Percentiles rank a stretch among this genome's conserved stretches.
Conservation (phyloP, 2,888 invertebrate species). For the Megastigmus dorsalis region DNA sequence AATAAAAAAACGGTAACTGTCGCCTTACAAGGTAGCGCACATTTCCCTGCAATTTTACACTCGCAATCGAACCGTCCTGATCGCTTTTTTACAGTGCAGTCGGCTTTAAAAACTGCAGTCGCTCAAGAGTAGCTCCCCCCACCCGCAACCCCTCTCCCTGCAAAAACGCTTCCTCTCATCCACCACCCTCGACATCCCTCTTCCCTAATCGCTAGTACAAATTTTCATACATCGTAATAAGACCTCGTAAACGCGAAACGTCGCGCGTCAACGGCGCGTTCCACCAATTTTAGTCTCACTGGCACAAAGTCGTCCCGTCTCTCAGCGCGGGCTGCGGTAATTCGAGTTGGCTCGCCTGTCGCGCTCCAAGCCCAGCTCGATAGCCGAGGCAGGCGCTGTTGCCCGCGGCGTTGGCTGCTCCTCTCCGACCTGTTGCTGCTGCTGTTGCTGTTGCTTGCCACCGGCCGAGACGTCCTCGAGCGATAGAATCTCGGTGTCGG, state of each 20-base stretch:
- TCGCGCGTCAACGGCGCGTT: neutral
- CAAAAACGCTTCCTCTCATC: neutral
- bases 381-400: constrained; percentile 62
- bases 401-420: constrained; percentile 19
- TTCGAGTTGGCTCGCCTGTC: constrained; percentile 49
- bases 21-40: too few species aligned
- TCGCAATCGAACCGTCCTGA: too few species aligned
- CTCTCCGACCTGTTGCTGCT: constrained; percentile 28
- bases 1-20: too few species aligned
- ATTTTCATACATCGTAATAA: constrained; percentile 10
- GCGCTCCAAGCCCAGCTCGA: constrained; percentile 59
- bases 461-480: constrained; percentile 65
- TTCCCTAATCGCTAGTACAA: constrained; percentile 10
- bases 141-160: too few species aligned
- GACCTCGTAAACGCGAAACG: constrained; percentile 14
- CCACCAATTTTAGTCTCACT: constrained; percentile 9
- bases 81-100: too few species aligned
- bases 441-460: constrained; percentile 50
- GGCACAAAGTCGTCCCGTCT: constrained; percentile 27
- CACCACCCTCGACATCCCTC: too few species aligned
- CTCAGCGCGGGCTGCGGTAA: constrained; percentile 47
- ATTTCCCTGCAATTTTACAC: too few species aligned
- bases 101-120: too few species aligned
- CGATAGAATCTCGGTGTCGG: constrained; percentile 67
- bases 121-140: too few species aligned